These are phyloP conservation scores for Caenorhabditis sp. DNA, from an alignment of 2,888 invertebrate species.

Conservation along the genomic window DNA sequence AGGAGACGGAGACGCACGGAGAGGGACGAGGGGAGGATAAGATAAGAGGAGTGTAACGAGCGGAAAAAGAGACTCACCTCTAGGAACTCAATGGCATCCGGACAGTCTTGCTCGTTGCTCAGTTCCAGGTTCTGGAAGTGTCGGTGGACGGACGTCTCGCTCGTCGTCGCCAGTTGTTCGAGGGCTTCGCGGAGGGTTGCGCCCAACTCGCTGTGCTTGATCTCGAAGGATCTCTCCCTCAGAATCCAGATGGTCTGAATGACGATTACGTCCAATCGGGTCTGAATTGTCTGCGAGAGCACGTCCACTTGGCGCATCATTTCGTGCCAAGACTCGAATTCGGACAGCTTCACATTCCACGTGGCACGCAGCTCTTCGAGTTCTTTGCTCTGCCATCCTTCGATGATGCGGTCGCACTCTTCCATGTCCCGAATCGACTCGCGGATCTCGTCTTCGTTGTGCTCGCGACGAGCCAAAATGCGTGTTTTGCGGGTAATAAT, in stretches of 20 bases:
- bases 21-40: conserved; percentile 10
- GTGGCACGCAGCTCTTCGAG: conserved; percentile 54
- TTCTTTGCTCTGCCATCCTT: conserved; percentile 58
- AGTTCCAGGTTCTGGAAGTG: conserved; percentile 67
- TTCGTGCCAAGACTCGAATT: conserved; percentile 63
- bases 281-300: conserved; percentile 26
- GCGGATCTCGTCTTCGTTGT: conserved; percentile 67
- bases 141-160: conserved; percentile 50
- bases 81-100: conserved; percentile 65
- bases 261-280: conserved; percentile 45
- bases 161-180: conserved; percentile 42
- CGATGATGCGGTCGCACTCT: conserved; percentile 64
- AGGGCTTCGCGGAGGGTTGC: conserved; percentile 47
- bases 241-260: conserved; percentile 34
- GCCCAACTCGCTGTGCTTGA: conserved; percentile 54
- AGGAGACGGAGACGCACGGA: conserved; percentile 18
- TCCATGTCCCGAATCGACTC: conserved; percentile 71
- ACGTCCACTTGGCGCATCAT: conserved; percentile 55
- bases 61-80: conserved; percentile 63
- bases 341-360: conserved; percentile 57
- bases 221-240: conserved; percentile 39
- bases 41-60: conserved; percentile 43
- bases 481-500: conserved; percentile 64
- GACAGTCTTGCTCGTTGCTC: conserved; percentile 69
- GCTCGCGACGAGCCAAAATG: conserved; percentile 64